Evolutionary conservation across 2,888 invertebrate genomes (phyloP).

Genomic region (Eristalis pertinax): DNA sequence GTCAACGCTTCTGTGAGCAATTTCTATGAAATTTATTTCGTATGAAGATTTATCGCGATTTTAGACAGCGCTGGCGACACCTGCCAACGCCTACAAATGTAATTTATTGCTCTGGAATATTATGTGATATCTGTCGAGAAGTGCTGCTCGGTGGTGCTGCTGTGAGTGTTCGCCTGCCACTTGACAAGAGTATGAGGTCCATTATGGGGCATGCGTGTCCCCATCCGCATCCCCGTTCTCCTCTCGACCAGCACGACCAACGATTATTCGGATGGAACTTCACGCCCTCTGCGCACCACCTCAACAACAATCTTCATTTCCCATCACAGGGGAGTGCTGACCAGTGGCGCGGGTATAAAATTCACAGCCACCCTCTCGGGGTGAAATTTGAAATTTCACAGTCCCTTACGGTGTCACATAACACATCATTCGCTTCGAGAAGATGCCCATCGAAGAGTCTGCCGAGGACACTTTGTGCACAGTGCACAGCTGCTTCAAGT

Average conservation of each 20-base stretch:
- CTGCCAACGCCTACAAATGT: slow-evolving; percentile 82
- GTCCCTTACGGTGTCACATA: not conserved
- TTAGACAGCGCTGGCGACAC: slow-evolving; percentile 82
- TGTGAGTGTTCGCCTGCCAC: slow-evolving; percentile 59
- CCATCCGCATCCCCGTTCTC: not conserved
- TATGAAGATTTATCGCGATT: slow-evolving; percentile 82
- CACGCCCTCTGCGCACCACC: not conserved
- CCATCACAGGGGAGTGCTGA: slow-evolving; percentile 18
- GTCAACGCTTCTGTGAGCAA: slow-evolving; percentile 77
- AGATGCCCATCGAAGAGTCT: slow-evolving; percentile 28
- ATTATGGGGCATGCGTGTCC: slow-evolving; percentile 48
- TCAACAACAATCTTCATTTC: slow-evolving; percentile 25
- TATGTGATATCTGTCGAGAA: slow-evolving; percentile 74
- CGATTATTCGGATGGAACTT: not conserved
- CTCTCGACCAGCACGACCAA: not conserved
- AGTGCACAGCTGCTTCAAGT: slow-evolving; percentile 52
- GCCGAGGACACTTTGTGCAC: not conserved
- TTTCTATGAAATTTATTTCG: slow-evolving; percentile 82
- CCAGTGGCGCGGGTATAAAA: slow-evolving; percentile 44
- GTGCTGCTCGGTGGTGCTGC: slow-evolving; percentile 67
- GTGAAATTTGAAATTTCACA: slow-evolving; percentile 7
- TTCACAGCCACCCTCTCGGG: slow-evolving; percentile 6
- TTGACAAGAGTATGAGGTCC: slow-evolving; percentile 60
- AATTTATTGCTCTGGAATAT: slow-evolving; percentile 80
- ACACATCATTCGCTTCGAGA: slow-evolving; percentile 19